Evolutionary conservation across 2,113 vertebrate species (phyloP).

Genomic region (Ramphastos sulfuratus): DNA sequence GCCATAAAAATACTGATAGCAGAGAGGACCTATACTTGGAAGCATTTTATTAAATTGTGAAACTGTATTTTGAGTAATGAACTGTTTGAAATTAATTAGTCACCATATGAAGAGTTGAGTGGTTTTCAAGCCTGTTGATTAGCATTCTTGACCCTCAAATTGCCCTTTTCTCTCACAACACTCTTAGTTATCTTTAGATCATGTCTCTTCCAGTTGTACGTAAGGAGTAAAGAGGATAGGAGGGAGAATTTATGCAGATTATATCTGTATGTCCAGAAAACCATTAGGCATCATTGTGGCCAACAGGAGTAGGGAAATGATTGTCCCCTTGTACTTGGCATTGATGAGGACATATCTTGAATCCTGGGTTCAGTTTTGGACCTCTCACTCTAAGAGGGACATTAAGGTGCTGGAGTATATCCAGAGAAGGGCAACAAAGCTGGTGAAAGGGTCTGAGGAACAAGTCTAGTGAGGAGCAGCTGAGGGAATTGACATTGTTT

Average conservation of each 20-base stretch:
- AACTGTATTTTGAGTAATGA: not conserved
- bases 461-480: too few species aligned
- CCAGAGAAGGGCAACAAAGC: too few species aligned
- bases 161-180: not conserved
- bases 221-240: not conserved
- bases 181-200: not conserved
- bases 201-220: not conserved
- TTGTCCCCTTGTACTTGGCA: too few species aligned
- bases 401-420: too few species aligned
- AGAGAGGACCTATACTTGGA: not conserved
- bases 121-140: not conserved
- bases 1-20: not conserved
- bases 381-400: too few species aligned
- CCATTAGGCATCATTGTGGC: not conserved
- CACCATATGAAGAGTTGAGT: not conserved
- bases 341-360: too few species aligned
- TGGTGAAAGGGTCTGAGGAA: too few species aligned
- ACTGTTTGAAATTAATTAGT: not conserved
- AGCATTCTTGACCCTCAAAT: not conserved
- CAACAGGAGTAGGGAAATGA: too few species aligned
- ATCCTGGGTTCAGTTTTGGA: too few species aligned
- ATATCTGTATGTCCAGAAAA: not conserved
- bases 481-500: too few species aligned
- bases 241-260: not conserved
- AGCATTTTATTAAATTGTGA: not conserved